Evolutionary conservation across 2,113 vertebrate species (phyloP).

Genomic region (Tupaia tana): DNA sequence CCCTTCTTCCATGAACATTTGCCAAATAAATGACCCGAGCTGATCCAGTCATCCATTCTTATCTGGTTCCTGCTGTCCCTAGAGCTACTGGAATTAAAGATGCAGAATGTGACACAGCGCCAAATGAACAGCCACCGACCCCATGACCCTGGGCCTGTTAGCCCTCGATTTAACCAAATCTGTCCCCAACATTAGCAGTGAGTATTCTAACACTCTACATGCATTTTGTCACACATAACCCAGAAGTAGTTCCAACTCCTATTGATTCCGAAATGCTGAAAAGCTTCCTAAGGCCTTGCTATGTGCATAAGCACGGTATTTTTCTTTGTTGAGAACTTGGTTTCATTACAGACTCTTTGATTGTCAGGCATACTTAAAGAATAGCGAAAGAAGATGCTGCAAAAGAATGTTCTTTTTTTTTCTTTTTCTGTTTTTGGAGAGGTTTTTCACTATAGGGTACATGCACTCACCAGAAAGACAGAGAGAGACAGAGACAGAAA

Average conservation of each 20-base stretch:
- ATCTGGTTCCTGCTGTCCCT: not conserved
- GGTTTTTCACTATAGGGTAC: too few relatives aligned
- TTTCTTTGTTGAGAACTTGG: not conserved
- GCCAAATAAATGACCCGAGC: not conserved
- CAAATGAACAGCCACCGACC: not conserved
- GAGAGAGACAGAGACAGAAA: too few relatives aligned
- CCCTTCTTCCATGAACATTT: not conserved
- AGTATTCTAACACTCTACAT: not conserved
- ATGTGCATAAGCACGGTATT: not conserved
- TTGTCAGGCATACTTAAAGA: not conserved
- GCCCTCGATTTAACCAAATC: not conserved
- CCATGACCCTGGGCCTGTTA: not conserved
- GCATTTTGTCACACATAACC: not conserved
- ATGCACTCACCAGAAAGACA: too few relatives aligned
- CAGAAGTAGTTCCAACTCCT: not conserved
- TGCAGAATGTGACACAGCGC: accelerated
- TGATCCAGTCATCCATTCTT: not conserved
- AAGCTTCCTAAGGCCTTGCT: not conserved
- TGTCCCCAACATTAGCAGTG: not conserved
- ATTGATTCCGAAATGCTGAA: not conserved
- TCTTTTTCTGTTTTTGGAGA: too few relatives aligned
- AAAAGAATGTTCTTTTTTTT: not conserved
- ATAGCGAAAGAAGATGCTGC: not conserved
- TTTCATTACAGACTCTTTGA: not conserved
- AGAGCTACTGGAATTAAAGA: not conserved